Evolutionary conservation across 2,113 vertebrate species (phyloP).

Genomic region (Eubucco bourcierii): DNA sequence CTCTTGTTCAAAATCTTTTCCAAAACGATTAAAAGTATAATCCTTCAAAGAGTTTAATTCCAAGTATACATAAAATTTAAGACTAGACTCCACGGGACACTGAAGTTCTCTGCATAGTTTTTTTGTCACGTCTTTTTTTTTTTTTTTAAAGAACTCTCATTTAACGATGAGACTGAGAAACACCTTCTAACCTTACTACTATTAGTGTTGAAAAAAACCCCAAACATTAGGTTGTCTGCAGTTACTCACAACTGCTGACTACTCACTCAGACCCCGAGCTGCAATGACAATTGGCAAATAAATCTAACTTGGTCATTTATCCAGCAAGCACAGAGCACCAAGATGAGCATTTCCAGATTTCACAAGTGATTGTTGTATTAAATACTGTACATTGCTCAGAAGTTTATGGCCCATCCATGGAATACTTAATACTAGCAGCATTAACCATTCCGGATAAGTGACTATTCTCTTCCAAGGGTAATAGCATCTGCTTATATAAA

Average conservation of each 20-base stretch:
- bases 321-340: neutral
- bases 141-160: neutral
- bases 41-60: neutral
- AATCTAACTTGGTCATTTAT: neutral
- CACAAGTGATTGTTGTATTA: slow-evolving; percentile 15
- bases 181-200: neutral
- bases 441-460: neutral
- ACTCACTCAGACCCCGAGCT: neutral
- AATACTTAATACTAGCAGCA: slow-evolving; percentile 9
- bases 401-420: neutral
- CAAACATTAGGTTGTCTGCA: neutral
- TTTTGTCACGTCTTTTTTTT: neutral
- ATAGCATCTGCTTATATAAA: slow-evolving; percentile 29
- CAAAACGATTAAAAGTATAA: neutral
- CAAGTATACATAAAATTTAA: neutral
- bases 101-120: neutral
- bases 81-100: neutral
- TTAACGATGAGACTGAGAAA: neutral
- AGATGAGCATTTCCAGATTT: neutral
- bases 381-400: neutral
- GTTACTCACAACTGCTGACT: neutral
- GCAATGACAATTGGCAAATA: neutral
- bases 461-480: slow-evolving; percentile 41
- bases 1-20: neutral
- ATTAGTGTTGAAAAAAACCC: neutral